Percentiles rank a stretch among this genome's conserved stretches.
These are phyloP conservation scores for Apamea epomidion DNA, from an alignment of 2,888 invertebrate species.

Conservation along the genomic window DNA sequence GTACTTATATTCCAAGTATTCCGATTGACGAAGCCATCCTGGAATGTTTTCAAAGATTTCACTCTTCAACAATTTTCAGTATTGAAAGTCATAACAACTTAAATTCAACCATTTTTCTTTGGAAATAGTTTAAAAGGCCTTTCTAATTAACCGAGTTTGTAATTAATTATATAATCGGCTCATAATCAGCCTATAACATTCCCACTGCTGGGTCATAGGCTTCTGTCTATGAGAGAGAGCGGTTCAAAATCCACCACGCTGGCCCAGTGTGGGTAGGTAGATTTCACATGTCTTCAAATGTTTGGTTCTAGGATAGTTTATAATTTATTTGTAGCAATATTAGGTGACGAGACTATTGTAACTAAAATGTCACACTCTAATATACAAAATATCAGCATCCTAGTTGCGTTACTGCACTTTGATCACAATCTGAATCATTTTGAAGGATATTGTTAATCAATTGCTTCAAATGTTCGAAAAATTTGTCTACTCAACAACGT, in stretches of 20 bases:
- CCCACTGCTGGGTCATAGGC: neutral
- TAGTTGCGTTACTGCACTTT: too few species aligned
- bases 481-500: too few species aligned
- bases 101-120: neutral
- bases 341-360: neutral
- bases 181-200: neutral
- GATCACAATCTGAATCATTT: too few species aligned
- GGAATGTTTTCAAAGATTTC: constrained; percentile 25
- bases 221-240: neutral
- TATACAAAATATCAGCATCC: neutral
- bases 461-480: too few species aligned
- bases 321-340: neutral
- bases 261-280: too few species aligned
- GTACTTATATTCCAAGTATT: constrained; percentile 24
- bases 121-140: neutral
- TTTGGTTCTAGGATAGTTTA: neutral
- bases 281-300: neutral
- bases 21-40: neutral
- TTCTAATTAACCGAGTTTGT: neutral
- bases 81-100: constrained; percentile 7
- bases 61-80: constrained; percentile 10
- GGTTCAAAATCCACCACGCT: too few species aligned
- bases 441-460: too few species aligned
- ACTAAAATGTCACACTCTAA: neutral
- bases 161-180: neutral